These are phyloP conservation scores for Venusia cambrica DNA, from an alignment of 2,888 invertebrate species.

Conservation along the genomic window DNA sequence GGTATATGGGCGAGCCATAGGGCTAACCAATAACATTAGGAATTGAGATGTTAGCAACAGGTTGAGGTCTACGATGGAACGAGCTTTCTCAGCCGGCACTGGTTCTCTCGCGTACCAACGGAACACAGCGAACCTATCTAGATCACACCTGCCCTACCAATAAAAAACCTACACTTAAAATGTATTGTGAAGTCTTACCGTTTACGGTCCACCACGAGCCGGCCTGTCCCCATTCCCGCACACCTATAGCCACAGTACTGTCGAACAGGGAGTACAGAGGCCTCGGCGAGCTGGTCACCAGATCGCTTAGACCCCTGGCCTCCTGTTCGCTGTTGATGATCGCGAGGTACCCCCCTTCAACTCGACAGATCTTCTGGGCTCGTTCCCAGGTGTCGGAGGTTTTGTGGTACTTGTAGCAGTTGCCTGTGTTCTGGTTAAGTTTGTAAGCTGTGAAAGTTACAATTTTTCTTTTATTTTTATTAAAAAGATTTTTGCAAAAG, in stretches of 20 bases:
- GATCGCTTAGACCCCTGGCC: neutral
- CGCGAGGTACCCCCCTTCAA: constrained; percentile 10
- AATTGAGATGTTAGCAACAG: no score
- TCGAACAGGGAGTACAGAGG: neutral
- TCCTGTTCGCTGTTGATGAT: constrained; percentile 7
- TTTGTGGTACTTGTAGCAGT: constrained; percentile 10
- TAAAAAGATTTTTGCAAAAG: neutral
- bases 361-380: constrained; percentile 4
- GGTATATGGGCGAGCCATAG: no score
- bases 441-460: constrained; percentile 1
- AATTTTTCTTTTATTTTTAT: neutral
- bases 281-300: neutral
- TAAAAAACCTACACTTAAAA: no score
- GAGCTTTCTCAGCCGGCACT: no score
- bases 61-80: no score
- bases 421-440: neutral
- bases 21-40: no score
- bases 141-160: no score
- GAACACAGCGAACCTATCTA: no score
- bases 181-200: no score
- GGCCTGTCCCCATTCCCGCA: constrained; percentile 4
- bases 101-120: no score
- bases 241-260: neutral
- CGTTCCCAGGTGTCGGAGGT: constrained; percentile 3
- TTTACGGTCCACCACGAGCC: constrained; percentile 4